These are phyloP conservation scores for Cheirogaleus medius DNA, from an alignment of 2,113 vertebrate species.

Conservation along the genomic window DNA sequence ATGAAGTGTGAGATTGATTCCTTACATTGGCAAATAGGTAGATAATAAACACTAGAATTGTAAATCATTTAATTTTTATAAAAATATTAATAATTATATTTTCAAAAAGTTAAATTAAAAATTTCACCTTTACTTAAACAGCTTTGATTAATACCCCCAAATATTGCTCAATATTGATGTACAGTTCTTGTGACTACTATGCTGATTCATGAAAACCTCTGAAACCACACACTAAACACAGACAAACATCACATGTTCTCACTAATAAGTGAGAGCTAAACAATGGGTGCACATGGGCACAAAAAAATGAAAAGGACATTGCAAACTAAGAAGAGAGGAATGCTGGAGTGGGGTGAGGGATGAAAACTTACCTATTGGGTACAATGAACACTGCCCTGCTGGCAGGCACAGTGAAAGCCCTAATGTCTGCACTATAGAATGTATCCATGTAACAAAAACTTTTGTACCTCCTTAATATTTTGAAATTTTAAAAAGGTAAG, in stretches of 20 bases:
- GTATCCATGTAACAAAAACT: too few species aligned
- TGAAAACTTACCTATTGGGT: too few species aligned
- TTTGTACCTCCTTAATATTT: too few species aligned
- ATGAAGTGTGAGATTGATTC: background rate
- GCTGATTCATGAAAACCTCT: background rate
- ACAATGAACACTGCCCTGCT: too few species aligned
- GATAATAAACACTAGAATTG: background rate
- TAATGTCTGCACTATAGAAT: too few species aligned
- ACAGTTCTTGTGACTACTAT: background rate
- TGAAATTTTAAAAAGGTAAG: background rate
- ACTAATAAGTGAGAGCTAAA: too few species aligned
- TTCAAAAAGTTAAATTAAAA: background rate
- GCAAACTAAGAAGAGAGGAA: too few species aligned
- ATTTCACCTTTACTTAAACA: background rate
- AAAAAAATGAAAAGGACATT: too few species aligned
- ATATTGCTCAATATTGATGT: background rate
- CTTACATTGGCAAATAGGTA: background rate
- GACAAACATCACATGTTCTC: too few species aligned
- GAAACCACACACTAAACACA: background rate
- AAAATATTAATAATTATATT: background rate
- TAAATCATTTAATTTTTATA: background rate
- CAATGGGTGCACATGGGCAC: too few species aligned
- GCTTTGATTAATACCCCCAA: background rate
- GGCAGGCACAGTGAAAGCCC: too few species aligned
- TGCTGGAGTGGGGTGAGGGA: too few species aligned